Percentiles rank a stretch among this genome's conserved stretches.
phyloP scores from a whole-genome alignment of 2,888 invertebrate species.

The Eubasilissa splendida region DNA sequence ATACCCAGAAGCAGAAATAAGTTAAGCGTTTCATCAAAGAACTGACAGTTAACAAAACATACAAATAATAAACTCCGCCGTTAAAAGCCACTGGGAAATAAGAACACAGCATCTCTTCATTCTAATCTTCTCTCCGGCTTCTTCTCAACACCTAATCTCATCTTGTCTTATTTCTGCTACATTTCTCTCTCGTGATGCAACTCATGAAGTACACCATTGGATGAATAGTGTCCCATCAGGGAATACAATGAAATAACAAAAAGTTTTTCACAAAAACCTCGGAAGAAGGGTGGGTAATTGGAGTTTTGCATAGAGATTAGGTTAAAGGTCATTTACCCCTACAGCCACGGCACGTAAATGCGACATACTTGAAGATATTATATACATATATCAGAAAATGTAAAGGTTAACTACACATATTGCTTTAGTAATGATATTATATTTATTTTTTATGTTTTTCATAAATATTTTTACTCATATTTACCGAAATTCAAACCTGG shows the following conservation, averaged over 20 bases:
- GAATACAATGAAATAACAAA: constrained; percentile 25
- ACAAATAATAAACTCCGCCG: not conserved
- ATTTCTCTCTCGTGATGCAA: constrained; percentile 13
- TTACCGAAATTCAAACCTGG: too few relatives aligned
- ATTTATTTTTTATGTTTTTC: too few relatives aligned
- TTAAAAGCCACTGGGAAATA: constrained; percentile 40
- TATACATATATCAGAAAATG: too few relatives aligned
- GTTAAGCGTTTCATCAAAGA: constrained; percentile 14
- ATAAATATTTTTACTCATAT: too few relatives aligned
- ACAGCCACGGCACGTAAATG: too few relatives aligned
- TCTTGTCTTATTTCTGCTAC: constrained; percentile 19
- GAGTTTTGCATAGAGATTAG: constrained; percentile 2
- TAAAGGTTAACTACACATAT: too few relatives aligned
- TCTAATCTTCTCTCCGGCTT: constrained; percentile 14
- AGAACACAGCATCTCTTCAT: constrained; percentile 17
- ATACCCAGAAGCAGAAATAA: not conserved
- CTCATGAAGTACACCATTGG: constrained; percentile 11
- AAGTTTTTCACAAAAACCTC: not conserved
- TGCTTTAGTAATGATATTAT: too few relatives aligned
- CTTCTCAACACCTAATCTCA: constrained; percentile 38
- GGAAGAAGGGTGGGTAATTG: constrained; percentile 3
- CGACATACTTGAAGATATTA: too few relatives aligned
- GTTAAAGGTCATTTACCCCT: too few relatives aligned
- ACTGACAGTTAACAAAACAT: constrained; percentile 1
- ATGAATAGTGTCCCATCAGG: constrained; percentile 18